Percentiles rank a stretch among this genome's conserved stretches.
These are phyloP conservation scores for Corvus moneduloides DNA, from an alignment of 2,113 vertebrate genomes.

Conservation along the genomic window DNA sequence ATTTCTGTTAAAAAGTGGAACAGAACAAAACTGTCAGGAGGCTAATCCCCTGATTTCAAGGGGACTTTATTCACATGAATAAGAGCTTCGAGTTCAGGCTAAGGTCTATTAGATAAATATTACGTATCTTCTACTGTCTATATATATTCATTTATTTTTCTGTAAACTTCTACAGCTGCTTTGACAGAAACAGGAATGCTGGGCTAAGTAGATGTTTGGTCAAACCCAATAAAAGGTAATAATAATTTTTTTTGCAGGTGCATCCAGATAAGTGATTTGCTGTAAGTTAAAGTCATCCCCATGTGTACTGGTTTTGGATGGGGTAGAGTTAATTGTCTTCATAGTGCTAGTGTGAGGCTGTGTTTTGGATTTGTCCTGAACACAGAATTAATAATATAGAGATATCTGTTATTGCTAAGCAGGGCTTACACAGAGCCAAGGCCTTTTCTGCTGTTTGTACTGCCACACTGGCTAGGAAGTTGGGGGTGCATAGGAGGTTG, in stretches of 20 bases:
- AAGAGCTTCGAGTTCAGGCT: neutral
- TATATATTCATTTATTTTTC: neutral
- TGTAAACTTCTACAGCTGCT: neutral
- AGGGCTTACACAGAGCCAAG: neutral
- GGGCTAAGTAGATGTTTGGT: neutral
- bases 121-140: neutral
- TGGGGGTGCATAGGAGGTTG: rapidly evolving
- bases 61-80: neutral
- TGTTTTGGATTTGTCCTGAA: neutral
- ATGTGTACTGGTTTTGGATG: neutral
- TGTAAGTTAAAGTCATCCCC: neutral
- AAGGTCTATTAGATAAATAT: neutral
- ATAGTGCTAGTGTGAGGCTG: too few relatives aligned
- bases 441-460: neutral
- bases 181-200: neutral
- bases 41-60: conserved; percentile 37
- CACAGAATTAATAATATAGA: neutral
- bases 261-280: neutral
- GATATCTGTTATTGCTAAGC: neutral
- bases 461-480: too few relatives aligned
- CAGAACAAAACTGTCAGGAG: conserved; percentile 22
- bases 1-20: conserved; percentile 49
- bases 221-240: neutral
- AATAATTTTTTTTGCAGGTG: neutral
- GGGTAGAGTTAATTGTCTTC: neutral